Base-by-base conservation (phyloP, 1,140 invertebrate species). In the Teleogryllus occipitalis region DNA sequence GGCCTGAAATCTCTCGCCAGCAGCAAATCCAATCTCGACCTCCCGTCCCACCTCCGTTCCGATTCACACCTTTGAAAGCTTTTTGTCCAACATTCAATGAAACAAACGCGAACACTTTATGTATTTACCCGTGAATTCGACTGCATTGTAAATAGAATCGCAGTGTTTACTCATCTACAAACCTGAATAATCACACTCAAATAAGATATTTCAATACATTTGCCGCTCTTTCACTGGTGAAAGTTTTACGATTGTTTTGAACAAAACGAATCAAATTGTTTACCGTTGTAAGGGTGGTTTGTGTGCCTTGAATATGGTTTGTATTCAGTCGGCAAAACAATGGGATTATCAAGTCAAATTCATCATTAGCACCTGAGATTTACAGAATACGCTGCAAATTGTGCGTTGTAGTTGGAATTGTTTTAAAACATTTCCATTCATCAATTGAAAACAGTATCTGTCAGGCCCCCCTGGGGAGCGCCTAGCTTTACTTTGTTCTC, bases 291-390 rank as follows among this genome's bases (percentile, higher is more conserved):
- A 18, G 54, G 54, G 54, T 18, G 54, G 18, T 10, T 65, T 14
- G 54, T 18, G 54, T 14, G 18, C 54, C 54, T 65, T 65, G 54
- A 65, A 65, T 65, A 65, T 65, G 54, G 54, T 18, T 65, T 65
- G 54, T 18, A 65, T 65, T 65, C 54, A 65, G 18, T 7, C 10
- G 10, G 54, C 27, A 65, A 65, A 10, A 65, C 54, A 65, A 65
- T 65, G 54, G 54, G 10, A 65, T 65, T 65, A 65, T 65, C 54
- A 65, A 65, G 54, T 65, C 54, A 65, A 65, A 65, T 65, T 65
- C 54, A 65, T 65, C 54, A 65, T 65, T 65, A 65, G 54, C 54
- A 65, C 54, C 54, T 65, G 54, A 65, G 54, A 65, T 65, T 65
- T 65, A 65, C 54, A 65, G 54, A 65, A 65, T 65, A 65, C 18